phyloP scores from a whole-genome alignment of 1,140 invertebrate genomes.

The Ruditapes philippinarum region DNA sequence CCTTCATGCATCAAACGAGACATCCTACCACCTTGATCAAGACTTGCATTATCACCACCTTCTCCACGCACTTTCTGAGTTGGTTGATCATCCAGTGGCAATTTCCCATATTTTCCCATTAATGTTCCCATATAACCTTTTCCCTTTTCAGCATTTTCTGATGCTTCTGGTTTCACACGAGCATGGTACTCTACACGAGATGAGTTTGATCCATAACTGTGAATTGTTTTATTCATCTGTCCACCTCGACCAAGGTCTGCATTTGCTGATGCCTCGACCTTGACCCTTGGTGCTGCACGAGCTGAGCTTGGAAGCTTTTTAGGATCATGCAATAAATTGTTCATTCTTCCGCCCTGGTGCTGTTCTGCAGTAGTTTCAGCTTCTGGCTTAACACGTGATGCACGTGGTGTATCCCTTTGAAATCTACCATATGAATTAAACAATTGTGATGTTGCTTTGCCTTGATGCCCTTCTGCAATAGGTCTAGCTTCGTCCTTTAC shows the following conservation, averaged over 20 bases:
- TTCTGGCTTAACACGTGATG: constrained; percentile 80
- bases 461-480: constrained; percentile 76
- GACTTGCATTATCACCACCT: constrained; percentile 77
- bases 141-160: constrained; percentile 77
- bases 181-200: constrained; percentile 70
- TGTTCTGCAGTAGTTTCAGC: constrained; percentile 77
- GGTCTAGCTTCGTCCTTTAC: constrained; percentile 70
- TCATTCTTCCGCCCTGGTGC: constrained; percentile 77
- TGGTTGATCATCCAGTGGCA: constrained; percentile 71
- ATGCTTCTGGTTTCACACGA: constrained; percentile 82
- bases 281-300: constrained; percentile 79
- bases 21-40: constrained; percentile 82
- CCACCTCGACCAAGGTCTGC: constrained; percentile 73
- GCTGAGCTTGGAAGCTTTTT: constrained; percentile 76
- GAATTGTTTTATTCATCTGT: constrained; percentile 75
- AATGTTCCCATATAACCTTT: constrained; percentile 79
- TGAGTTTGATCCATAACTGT: constrained; percentile 72
- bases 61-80: constrained; percentile 80
- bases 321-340: constrained; percentile 75
- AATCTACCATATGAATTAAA: constrained; percentile 74
- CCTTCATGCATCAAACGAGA: constrained; percentile 81
- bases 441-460: constrained; percentile 67
- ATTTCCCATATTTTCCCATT: constrained; percentile 78
- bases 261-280: constrained; percentile 76
- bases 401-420: constrained; percentile 65